phyloP scores from a whole-genome alignment of 2,113 vertebrate genomes.

The Pollimyrus isidori region DNA sequence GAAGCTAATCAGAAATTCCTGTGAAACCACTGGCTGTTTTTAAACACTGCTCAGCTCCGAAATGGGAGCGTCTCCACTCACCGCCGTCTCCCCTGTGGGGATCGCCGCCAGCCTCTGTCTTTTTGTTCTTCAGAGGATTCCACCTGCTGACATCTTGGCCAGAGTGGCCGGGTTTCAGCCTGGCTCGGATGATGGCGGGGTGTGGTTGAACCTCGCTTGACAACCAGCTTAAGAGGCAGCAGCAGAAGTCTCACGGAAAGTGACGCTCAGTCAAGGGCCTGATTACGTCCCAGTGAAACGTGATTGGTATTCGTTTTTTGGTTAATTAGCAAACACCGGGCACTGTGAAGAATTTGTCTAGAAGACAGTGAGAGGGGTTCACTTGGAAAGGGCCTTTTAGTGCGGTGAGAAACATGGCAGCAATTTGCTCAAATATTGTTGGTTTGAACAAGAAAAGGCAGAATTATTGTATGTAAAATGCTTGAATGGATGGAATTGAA shows the following conservation, averaged over 20 bases:
- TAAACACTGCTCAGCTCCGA: neutral
- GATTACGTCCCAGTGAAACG: neutral
- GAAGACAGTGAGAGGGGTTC: neutral
- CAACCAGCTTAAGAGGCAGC: neutral
- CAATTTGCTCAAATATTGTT: neutral
- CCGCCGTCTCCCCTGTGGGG: neutral
- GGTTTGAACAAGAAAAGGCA: neutral
- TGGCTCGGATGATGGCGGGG: neutral
- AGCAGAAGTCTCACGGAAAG: neutral
- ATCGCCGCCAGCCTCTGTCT: constrained; percentile 27
- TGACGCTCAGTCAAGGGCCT: neutral
- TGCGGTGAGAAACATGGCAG: neutral
- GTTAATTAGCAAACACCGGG: neutral
- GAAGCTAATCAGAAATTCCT: neutral
- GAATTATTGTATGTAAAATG: neutral
- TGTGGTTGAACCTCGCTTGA: neutral
- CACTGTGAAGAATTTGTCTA: neutral
- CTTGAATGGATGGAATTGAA: neutral
- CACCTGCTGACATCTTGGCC: neutral
- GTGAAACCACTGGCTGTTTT: neutral
- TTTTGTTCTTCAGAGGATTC: constrained; percentile 21
- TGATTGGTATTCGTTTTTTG: neutral
- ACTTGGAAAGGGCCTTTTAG: neutral
- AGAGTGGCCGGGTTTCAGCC: neutral
- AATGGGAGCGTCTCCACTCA: neutral